Base-by-base conservation (phyloP, 1,140 invertebrate genomes). In the Dryas iulia region DNA sequence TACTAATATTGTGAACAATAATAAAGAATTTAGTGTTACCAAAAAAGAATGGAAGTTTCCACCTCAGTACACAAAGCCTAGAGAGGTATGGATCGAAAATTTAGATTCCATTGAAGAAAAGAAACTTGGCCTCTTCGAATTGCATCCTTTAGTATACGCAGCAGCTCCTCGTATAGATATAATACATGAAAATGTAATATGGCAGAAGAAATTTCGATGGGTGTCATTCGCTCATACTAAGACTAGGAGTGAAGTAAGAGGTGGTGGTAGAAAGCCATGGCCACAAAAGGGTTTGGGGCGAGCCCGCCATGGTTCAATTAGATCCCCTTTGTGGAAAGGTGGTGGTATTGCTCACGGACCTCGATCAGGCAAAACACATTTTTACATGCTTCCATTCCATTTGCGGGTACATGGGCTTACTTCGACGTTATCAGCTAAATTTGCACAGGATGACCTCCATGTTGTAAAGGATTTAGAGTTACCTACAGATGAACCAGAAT, bases 381-480 rank as follows among this genome's bases (percentile, higher is more conserved):
- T 98, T 89, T 99, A 96, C 83, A 99, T 99, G 98, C 84, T 99
- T 21, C 96, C 97, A 0, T 96, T 95, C 82, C 93, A 93, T 67
- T 90, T 91, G 2, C 87, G 98, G 73, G 86, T 99, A 3, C 74
- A 93, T 62, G 99, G 98, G 0, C 93, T 99, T 0, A 96, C 95
- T 10, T 93, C 95, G 10, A 95, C 95, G 0, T 90, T 99, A 6
- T 97, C 98, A 24, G 93, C 97, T 2, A 99, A 99, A 92, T 93
- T 98, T 72, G 97, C 97, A 10, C 98, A 98, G 93, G 97, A 99
- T 93, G 98, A 99, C 92, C 89, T 99, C 39, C 97, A 98, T 86
- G 94, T 99, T 74, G 96, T 99, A 0, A 95, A 97, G 66, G 94
- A 95, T 81, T 92, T 99, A 12, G 96, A 98, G 70, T 93, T 99